Percentiles rank a stretch among this genome's conserved stretches.
Conservation (phyloP, 2,113 vertebrate genomes). For the Oryzias javanicus region DNA sequence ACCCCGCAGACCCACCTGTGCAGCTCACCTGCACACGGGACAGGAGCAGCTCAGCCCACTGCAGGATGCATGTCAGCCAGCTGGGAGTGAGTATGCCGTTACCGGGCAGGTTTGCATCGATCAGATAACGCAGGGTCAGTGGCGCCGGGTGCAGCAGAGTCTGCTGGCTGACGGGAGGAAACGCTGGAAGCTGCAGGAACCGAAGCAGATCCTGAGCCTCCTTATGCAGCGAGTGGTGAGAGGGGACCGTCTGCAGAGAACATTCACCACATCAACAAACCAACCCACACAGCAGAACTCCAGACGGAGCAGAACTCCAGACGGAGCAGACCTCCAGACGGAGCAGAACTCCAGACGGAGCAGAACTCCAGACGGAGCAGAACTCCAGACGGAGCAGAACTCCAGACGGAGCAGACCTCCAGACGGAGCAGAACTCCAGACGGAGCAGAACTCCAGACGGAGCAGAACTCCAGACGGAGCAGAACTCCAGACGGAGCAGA, state of each 20-base stretch:
- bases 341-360: too few species aligned
- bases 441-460: too few species aligned
- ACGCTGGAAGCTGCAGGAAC: constrained; percentile 82
- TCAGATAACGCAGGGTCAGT: constrained; percentile 86
- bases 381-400: too few species aligned
- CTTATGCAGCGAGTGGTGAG: constrained; percentile 73
- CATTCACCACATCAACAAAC: background rate
- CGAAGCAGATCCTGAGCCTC: constrained; percentile 72
- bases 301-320: too few species aligned
- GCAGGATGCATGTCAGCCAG: background rate
- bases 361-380: background rate
- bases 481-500: background rate
- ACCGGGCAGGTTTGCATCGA: constrained; percentile 91
- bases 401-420: too few species aligned
- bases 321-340: too few species aligned
- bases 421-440: background rate
- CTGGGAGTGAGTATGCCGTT: background rate
- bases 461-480: background rate
- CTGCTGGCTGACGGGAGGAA: constrained; percentile 82
- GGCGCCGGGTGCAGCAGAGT: constrained; percentile 86
- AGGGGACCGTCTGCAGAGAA: constrained; percentile 78
- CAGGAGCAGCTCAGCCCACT: background rate
- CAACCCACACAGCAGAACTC: background rate
- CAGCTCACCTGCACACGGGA: constrained; percentile 78
- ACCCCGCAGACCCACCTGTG: constrained; percentile 80